Base-by-base conservation (phyloP, 2,888 invertebrate species). In the Hydroisotoma schaefferi region DNA sequence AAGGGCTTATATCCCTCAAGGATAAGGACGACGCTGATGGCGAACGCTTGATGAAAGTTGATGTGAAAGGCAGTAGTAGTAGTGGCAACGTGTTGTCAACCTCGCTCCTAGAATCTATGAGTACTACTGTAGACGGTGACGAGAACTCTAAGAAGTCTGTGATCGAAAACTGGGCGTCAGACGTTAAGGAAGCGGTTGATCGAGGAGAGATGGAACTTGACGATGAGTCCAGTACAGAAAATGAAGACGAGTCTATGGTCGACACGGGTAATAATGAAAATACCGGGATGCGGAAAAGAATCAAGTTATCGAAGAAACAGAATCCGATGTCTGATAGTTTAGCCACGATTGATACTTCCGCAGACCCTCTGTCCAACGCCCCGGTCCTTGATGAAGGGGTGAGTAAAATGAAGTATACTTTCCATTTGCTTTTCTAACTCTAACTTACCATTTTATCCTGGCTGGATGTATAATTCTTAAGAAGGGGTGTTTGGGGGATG, bases 321-420 rank as follows among this genome's bases (percentile, higher is more conserved):
- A 15, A 15, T 40, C 40, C 40, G 5, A 40, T 40, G 40, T 40
- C 40, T 15, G 20, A 18, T 8, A 33, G 33, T 33, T 33, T 15
- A 15, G 15, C 15, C n/a, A 40, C n/a, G 15, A 25, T 55, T 5
- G 44, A 18, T 18, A 15, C 40, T 12, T 20, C 40, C 15, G 20
- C 15, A n/a, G 38, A 43, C 18, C 18, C 23, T 18, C 55, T 63
- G 18, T 70, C 69, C 3, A 65, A 69, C 58, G 70, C 64, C 37
- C 65, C 70, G 15, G 72, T 72, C 44, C 52, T 70, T n/a, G 72
- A 72, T 49, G 72, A 72, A 44, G 72, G 72, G 63, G 72, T 72
- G 67, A 65, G 57, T 25, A 20, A 4, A 15, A 33, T 15, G 37
- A 15, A 12, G 37, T 33, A 33, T 33, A 12, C 10, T 33, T 33